Evolutionary conservation across 2,888 invertebrate genomes (phyloP), one percentile per base, ranked within the genome.

Genomic region (Tetropium fuscum): DNA sequence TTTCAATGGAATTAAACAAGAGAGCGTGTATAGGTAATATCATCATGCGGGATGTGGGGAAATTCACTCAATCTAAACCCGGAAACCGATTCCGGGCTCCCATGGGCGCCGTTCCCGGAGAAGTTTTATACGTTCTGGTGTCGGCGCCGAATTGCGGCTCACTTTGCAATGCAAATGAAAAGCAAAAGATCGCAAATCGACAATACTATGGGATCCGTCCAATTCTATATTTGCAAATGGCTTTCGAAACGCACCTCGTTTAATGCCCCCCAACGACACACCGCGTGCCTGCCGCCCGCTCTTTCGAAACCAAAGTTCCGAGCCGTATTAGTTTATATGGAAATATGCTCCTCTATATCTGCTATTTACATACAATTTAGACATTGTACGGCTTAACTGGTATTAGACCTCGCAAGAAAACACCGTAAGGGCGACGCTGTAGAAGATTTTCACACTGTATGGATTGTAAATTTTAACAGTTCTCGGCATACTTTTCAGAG

Each of bases 21-120:
- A 74, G 75, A 73, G 71, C 75, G 73, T 73, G 75, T 76, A 77
- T 75, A 78, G 78, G 78, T 78, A 78, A 78, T 78, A 78, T 75
- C 76, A 77, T 76, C 76, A 74, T 75, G 73, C 74, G 73, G 74
- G 76, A 77, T 76, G 74, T 74, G 77, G 78, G 77, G 76, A 80
- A 80, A 80, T 80, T 80, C 78, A 80, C 80, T 81, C 80, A 81
- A 81, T 81, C 81, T 80, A 80, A 81, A 80, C 80, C 81, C 76
- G 81, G 80, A 80, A 81, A 80, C 80, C 80, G 80, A 80, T 81
- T 80, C 81, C 75, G 69, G 63, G 68, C 66, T 79, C 80, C 80
- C 79, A 68, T 64, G 80, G 79, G 80, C 77, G 76, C 78, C 76
- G 78, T 80, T 79, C 69, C 75, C 73, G 71, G 75, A 71, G 74